Percentiles rank a stretch among this genome's conserved stretches.
Evolutionary conservation across 2,113 vertebrate genomes (phyloP).

Genomic region (Bubo scandiacus): DNA sequence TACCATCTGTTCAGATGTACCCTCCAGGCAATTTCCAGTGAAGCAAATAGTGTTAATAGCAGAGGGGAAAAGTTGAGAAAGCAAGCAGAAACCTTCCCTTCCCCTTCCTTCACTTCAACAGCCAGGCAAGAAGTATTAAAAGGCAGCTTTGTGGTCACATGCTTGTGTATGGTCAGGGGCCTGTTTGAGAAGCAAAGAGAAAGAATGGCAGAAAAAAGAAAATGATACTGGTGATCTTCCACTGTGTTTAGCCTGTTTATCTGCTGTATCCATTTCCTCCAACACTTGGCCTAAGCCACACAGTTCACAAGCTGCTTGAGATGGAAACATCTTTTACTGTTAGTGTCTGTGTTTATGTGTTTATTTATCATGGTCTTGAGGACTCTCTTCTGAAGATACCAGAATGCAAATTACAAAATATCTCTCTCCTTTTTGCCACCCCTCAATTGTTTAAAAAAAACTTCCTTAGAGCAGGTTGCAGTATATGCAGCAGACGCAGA

Average conservation of each 20-base stretch:
- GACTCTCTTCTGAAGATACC: background rate
- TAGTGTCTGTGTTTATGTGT: background rate
- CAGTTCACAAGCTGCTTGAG: background rate
- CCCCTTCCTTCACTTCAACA: background rate
- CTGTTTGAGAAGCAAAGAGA: background rate
- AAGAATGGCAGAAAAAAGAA: background rate
- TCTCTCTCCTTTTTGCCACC: background rate
- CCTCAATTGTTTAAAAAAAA: background rate
- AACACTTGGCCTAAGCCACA: background rate
- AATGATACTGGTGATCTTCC: background rate
- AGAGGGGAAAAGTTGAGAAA: background rate
- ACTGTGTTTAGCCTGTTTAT: background rate
- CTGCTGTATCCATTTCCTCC: background rate
- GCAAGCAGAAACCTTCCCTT: background rate
- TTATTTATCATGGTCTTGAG: background rate
- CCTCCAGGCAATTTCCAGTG: background rate
- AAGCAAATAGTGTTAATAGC: background rate
- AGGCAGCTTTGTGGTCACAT: background rate
- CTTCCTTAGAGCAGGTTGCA: background rate
- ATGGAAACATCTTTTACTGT: background rate
- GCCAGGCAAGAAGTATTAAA: background rate
- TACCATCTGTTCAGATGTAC: background rate
- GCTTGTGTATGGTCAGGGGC: background rate
- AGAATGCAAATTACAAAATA: background rate
- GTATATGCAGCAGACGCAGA: background rate